phyloP scores from a whole-genome alignment of 2,113 vertebrate genomes.

The Dasyurus viverrinus region DNA sequence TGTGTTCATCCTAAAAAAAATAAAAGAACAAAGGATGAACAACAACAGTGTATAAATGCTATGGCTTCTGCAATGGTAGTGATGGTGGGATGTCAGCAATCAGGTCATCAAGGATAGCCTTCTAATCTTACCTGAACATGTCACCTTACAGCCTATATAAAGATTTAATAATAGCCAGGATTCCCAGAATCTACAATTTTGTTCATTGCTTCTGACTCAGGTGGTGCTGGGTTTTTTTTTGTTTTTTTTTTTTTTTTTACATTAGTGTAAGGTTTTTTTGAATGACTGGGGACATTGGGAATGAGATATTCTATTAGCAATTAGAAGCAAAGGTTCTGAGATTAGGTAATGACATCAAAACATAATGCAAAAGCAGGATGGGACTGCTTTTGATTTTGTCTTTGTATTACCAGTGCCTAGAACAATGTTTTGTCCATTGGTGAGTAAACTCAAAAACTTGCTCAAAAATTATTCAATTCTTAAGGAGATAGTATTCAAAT shows the following conservation, averaged over 20 bases:
- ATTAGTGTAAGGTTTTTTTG: background rate
- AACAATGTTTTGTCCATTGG: background rate
- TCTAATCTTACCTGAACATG: background rate
- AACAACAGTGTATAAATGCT: background rate
- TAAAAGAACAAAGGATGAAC: no score
- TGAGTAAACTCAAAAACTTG: background rate
- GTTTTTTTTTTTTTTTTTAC: no score
- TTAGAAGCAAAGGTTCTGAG: background rate
- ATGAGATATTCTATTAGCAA: background rate
- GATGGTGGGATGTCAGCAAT: background rate
- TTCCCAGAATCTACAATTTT: background rate
- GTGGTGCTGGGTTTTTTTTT: no score
- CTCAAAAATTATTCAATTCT: background rate
- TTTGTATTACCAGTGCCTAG: background rate
- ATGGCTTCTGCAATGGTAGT: background rate
- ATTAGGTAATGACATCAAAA: constrained; percentile 40
- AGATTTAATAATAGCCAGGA: background rate
- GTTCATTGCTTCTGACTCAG: background rate
- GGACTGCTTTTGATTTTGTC: background rate
- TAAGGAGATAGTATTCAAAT: background rate
- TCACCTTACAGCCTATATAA: background rate
- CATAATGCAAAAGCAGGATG: constrained; percentile 14
- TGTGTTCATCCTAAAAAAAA: no score
- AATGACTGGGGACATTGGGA: background rate
- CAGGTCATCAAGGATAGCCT: background rate